Evolutionary conservation across 2,113 vertebrate genomes (phyloP).

Genomic region (Condylura cristata): DNA sequence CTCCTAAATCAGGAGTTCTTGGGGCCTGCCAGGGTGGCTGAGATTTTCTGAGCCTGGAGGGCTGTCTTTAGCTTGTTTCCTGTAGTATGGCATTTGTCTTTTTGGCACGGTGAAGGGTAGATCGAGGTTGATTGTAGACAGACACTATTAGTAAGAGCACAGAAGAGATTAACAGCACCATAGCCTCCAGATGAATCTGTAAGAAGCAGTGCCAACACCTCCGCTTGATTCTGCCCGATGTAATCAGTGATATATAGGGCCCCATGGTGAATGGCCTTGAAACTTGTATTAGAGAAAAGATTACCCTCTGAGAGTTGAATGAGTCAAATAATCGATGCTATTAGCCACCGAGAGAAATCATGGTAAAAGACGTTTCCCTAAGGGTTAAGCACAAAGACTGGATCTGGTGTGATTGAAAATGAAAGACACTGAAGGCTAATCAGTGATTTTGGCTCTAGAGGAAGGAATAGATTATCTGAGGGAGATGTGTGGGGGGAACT

Average conservation of each 20-base stretch:
- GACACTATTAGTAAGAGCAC: neutral
- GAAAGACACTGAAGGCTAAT: conserved; percentile 26
- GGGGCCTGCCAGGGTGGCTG: neutral
- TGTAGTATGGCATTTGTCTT: neutral
- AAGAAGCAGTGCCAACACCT: neutral
- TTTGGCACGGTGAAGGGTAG: neutral
- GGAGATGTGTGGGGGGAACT: neutral
- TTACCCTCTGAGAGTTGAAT: conserved; percentile 51
- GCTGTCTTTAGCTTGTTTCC: conserved; percentile 2
- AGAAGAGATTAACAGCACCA: neutral
- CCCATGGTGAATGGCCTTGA: conserved; percentile 18
- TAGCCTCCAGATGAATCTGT: neutral
- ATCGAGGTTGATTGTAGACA: conserved; percentile 26
- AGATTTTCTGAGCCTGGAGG: neutral
- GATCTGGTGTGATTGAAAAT: neutral
- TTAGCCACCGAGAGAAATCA: conserved; percentile 46
- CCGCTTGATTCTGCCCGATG: neutral
- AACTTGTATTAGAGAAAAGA: conserved; percentile 31
- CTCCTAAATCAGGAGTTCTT: conserved; percentile 29
- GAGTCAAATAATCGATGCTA: conserved; percentile 40
- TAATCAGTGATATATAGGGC: neutral
- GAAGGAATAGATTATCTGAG: neutral
- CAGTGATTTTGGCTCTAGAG: neutral
- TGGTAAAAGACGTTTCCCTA: neutral
- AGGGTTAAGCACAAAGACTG: conserved; percentile 1